A percentile compares a stretch with the other conserved stretches of the same genome.
Conservation (phyloP, 2,797 vertebrate genomes). For the Petrocephalus sullivani region DNA sequence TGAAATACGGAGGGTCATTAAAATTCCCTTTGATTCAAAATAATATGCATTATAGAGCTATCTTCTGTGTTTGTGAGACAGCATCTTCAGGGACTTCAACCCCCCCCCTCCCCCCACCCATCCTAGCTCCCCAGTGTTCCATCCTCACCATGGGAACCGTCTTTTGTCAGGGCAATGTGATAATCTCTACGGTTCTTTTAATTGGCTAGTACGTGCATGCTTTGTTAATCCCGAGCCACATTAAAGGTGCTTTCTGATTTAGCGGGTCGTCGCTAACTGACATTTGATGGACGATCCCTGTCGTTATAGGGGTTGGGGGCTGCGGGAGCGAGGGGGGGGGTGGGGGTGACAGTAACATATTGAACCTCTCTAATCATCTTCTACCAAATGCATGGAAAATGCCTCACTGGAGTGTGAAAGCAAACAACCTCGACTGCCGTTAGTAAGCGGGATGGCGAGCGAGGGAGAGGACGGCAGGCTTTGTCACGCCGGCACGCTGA, state of each 20-base stretch:
- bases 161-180: conserved; percentile 26
- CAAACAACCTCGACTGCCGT: not conserved
- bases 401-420: conserved; percentile 55
- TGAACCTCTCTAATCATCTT: conserved; percentile 45
- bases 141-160: conserved; percentile 15
- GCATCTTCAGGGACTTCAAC: not conserved
- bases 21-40: not conserved
- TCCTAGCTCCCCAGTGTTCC: not conserved
- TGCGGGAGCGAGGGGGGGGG: conserved; percentile 22
- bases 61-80: not conserved
- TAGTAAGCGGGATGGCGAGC: conserved; percentile 30
- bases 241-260: conserved; percentile 49
- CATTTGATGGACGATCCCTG: conserved; percentile 55
- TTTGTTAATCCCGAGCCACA: conserved; percentile 48
- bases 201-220: conserved; percentile 43
- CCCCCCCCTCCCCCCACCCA: not conserved
- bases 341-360: conserved; percentile 28
- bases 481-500: too few relatives aligned
- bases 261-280: conserved; percentile 59
- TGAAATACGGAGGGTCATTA: conserved; percentile 8
- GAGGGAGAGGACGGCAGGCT: not conserved
- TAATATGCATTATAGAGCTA: not conserved
- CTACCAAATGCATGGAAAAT: conserved; percentile 59
- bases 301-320: conserved; percentile 20
- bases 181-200: conserved; percentile 34